Evolutionary conservation across 2,113 vertebrate species (phyloP), one percentile per base, ranked within the genome.

Genomic region (Rhadina sibilatrix): DNA sequence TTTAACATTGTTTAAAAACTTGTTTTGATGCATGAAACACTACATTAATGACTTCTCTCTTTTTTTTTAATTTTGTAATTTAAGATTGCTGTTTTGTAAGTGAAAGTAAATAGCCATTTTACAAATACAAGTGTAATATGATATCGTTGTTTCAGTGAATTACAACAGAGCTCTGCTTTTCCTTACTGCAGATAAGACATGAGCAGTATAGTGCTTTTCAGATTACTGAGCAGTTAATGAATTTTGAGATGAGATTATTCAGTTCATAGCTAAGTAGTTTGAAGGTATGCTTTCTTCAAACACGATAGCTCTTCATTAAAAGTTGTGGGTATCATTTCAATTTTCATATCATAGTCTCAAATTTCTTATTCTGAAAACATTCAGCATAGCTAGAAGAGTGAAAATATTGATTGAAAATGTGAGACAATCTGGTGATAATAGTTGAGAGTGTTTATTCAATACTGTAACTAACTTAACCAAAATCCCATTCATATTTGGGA

Each of bases 231-330:
- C 49, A 61, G 40, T 53, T 82, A 87, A 91, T 93, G 80, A 87
- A 87, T 91, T 84, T 76, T 2, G 6, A 96, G 93, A 96, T 91
- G 80, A 85, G 93, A 94, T 95, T 94, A 72, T 79, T 89, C 81
- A n/a, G 20, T 64, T 95, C 74, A 57, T 75, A 95, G 77, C 61
- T 44, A 91, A 63, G 71, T 68, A 65, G 84, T 84, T 68, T 89
- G 56, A 82, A 93, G 75, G 57, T 89, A 89, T 82, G 91, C 50
- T 79, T 87, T 78, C 70, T 75, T 89, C 42, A 64, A 50, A 93
- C n/a, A 21, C 24, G 24, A 59, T 63, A 92, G 46, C 13, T 90
- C 65, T 56, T 76, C 49, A 10, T 65, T 81, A 52, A 79, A 89
- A 89, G 70, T 80, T 72, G 28, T n/a, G 65, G 49, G 19, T 89